Base-by-base conservation (phyloP, 2,113 vertebrate species). In the Kryptolebias marmoratus region DNA sequence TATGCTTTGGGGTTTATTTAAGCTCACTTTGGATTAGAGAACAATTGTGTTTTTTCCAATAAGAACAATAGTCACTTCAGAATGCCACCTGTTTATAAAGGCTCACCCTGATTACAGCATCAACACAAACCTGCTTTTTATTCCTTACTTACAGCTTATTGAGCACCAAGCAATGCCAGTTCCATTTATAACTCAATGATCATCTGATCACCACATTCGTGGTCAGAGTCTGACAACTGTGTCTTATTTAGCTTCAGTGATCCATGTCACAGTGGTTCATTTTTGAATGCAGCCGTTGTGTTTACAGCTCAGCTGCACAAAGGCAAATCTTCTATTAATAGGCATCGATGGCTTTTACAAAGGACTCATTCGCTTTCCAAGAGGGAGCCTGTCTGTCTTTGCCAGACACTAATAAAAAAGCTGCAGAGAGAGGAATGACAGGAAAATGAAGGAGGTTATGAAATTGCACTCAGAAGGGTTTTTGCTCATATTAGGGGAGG, bases 341-440 rank as follows among this genome's bases (percentile, higher is more conserved):
- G 83, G 73, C 67, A 68, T 47, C 45, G 16, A 57, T 68, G 48
- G 9, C 58, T 82, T 56, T 83, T 85, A 36, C 56, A 79, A 73
- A 71, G 66, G 57, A 69, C 56, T 59, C 22, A 28, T 63, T 89
- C 61, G 49, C 45, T 73, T 42, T 70, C 30, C 77, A 59, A 75
- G 32, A 32, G 22, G 60, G 65, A 68, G 65, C 72, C 77, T 65
- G 3, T 75, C 47, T 62, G 11, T 8, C 50, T 57, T 75, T 7
- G 50, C 77, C 87, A 87, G 68, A 71, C 79, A 67, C 67, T 71
- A 84, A 87, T 88, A 80, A 89, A 89, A 68, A 60, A 50, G 49
- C 68, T 80, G 70, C 69, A 60, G 64, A 82, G 68, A 80, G 69
- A 79, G 75, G 68, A 58, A 66, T 58, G 28, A 54, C n/a, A 47